phyloP scores from a whole-genome alignment of 2,113 vertebrate species.

The Hippocampus zosterae region DNA sequence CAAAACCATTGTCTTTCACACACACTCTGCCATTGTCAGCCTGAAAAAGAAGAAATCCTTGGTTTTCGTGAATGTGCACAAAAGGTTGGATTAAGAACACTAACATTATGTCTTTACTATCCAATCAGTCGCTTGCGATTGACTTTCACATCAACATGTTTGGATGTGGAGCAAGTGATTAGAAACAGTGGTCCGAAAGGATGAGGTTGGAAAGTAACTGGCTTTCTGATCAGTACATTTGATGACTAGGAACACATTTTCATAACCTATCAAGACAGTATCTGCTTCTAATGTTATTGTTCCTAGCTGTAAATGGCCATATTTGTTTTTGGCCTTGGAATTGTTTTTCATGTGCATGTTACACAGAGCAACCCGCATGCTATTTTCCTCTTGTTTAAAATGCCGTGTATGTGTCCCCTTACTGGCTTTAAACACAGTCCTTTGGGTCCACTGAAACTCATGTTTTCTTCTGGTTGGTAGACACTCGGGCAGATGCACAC shows the following conservation, averaged over 20 bases:
- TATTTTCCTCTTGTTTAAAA: constrained; percentile 61
- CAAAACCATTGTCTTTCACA: neutral
- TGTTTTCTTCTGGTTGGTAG: constrained; percentile 48
- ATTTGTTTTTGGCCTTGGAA: constrained; percentile 47
- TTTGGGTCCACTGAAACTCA: constrained; percentile 62
- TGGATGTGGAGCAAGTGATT: constrained; percentile 44
- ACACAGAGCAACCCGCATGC: constrained; percentile 54
- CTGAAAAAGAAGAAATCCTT: constrained; percentile 16
- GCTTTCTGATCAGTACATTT: constrained; percentile 43
- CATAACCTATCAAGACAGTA: neutral
- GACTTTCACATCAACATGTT: constrained; percentile 57
- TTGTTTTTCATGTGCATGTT: constrained; percentile 34
- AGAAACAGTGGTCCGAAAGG: constrained; percentile 45
- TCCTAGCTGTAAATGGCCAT: constrained; percentile 44
- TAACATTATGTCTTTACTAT: constrained; percentile 63
- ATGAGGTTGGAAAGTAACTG: constrained; percentile 31
- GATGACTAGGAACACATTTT: constrained; percentile 21
- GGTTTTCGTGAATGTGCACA: constrained; percentile 50
- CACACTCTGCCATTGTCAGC: constrained; percentile 13
- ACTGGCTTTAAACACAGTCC: constrained; percentile 49
- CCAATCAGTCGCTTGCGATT: constrained; percentile 58
- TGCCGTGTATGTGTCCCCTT: constrained; percentile 63
- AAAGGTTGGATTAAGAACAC: constrained; percentile 56
- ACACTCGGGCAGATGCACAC: constrained; percentile 28
- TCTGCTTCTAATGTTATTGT: constrained; percentile 39